Evolutionary conservation across 2,888 invertebrate species (phyloP), one percentile per base, ranked within the genome.

Genomic region (Diaphora mendica): DNA sequence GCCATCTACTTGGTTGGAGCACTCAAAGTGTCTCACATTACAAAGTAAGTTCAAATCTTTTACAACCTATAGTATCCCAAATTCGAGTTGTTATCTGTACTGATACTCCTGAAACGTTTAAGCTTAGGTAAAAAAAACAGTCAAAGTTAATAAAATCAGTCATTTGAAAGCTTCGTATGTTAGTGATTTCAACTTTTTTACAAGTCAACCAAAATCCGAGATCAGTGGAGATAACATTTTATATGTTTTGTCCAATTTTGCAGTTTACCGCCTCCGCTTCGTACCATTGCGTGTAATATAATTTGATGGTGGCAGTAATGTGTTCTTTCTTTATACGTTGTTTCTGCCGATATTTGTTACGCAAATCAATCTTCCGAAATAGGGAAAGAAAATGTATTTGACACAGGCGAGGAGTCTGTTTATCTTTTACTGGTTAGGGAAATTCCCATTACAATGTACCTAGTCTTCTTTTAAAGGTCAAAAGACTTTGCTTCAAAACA

Each of bases 171-270:
- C 44, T 64, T 65, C 68, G 44, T 70, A 70, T 70, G 66, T 73
- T 59, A 70, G 44, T 66, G 35, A 67, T 66, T 64, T n/a, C 30
- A 73, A 71, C 64, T 64, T 69, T 73, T 73, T 71, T 71, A 68
- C 74, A 59, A 68, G 59, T 55, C 20, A 42, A 48, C 26, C 64
- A 68, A 51, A 68, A 70, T 48, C 59, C 72, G 33, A 73, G 69
- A 68, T 76, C 62, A 71, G 68, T 65, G 23, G 26, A 82, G 75
- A 80, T 80, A 79, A 82, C 82, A 82, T 81, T 88, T 88, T 88
- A 77, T 76, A 77, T 79, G 71, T 78, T 90, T 85, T 86, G 87
- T 91, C 89, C 89, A 90, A 91, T 91, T 90, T 90, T 88, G 87
- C 83, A 86, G 89, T 90, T 91, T 91, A 91, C 89, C 86, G 84